phyloP scores from a whole-genome alignment of 2,113 vertebrate species.

The Stegostoma tigrinum region DNA sequence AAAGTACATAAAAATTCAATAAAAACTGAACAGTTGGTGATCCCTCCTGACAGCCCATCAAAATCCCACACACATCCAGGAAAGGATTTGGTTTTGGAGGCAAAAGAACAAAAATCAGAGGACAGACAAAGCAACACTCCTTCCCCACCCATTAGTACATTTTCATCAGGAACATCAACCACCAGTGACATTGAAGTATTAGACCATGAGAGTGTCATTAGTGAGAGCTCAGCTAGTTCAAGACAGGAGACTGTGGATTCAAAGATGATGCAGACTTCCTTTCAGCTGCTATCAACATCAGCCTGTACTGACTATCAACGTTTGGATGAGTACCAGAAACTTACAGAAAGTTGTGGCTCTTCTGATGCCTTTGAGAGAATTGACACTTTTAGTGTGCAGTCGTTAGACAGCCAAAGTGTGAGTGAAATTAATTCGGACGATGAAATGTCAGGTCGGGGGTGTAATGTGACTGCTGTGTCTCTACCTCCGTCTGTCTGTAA shows the following conservation, averaged over 20 bases:
- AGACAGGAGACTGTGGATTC: constrained; percentile 81
- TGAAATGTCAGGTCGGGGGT: constrained; percentile 73
- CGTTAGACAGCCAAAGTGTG: constrained; percentile 89
- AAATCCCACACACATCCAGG: constrained; percentile 51
- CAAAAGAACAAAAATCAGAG: constrained; percentile 79
- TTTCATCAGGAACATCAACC: constrained; percentile 95
- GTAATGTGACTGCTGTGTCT: constrained; percentile 66
- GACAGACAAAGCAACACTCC: constrained; percentile 94
- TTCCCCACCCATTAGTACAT: constrained; percentile 87
- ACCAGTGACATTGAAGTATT: constrained; percentile 97
- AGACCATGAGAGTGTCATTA: constrained; percentile 93
- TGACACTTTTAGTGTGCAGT: constrained; percentile 93
- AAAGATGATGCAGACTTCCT: constrained; percentile 95
- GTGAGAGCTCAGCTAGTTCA: constrained; percentile 93
- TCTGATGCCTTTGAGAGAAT: constrained; percentile 97
- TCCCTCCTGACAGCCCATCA: constrained; percentile 39
- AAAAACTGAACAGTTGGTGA: constrained; percentile 37
- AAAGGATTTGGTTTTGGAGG: constrained; percentile 65
- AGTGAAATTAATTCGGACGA: constrained; percentile 98
- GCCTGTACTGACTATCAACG: constrained; percentile 78
- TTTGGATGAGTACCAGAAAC: constrained; percentile 86
- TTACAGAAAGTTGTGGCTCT: constrained; percentile 86
- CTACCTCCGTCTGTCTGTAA: constrained; percentile 54
- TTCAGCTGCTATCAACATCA: constrained; percentile 90
- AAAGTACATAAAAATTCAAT: not conserved